A percentile compares a stretch with the other conserved stretches of the same genome.
phyloP scores from a whole-genome alignment of 35 echinoderm and acorn worm genomes.

The Diadema setosum region DNA sequence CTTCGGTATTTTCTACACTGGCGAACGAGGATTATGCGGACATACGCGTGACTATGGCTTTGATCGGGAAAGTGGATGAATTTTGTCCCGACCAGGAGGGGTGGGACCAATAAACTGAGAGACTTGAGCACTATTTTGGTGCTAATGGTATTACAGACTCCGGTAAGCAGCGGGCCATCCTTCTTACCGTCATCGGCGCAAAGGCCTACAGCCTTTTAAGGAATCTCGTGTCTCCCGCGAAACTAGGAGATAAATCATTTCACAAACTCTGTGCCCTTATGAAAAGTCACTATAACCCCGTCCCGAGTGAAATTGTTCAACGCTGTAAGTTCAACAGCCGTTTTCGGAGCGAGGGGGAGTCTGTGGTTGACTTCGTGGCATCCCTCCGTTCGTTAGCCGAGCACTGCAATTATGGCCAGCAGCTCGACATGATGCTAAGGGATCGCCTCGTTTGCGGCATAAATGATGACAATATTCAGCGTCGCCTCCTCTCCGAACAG shows the following conservation, averaged over 20 bases:
- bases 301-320: constrained; percentile 33
- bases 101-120: constrained; percentile 23
- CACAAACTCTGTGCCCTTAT: constrained; percentile 18
- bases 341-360: constrained; percentile 7
- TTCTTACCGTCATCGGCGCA: constrained; percentile 6
- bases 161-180: constrained; percentile 10
- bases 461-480: constrained; percentile 53
- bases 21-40: neutral
- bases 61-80: neutral
- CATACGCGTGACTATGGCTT: neutral
- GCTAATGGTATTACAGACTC: constrained; percentile 30
- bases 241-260: constrained; percentile 29
- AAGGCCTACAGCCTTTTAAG: constrained; percentile 9
- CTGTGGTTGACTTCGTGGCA: constrained; percentile 35
- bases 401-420: constrained; percentile 43
- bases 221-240: constrained; percentile 34
- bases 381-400: constrained; percentile 24
- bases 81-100: constrained; percentile 17
- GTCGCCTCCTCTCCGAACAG: neutral
- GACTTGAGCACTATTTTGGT: constrained; percentile 38
- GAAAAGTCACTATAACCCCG: constrained; percentile 48
- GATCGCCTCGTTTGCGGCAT: constrained; percentile 59
- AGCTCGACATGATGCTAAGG: constrained; percentile 27
- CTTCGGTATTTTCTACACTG: neutral
- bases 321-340: constrained; percentile 55